A percentile compares a stretch with the other conserved stretches of the same genome.
Evolutionary conservation across 2,797 vertebrate genomes (phyloP).

Genomic region (Chrysocyon brachyurus): DNA sequence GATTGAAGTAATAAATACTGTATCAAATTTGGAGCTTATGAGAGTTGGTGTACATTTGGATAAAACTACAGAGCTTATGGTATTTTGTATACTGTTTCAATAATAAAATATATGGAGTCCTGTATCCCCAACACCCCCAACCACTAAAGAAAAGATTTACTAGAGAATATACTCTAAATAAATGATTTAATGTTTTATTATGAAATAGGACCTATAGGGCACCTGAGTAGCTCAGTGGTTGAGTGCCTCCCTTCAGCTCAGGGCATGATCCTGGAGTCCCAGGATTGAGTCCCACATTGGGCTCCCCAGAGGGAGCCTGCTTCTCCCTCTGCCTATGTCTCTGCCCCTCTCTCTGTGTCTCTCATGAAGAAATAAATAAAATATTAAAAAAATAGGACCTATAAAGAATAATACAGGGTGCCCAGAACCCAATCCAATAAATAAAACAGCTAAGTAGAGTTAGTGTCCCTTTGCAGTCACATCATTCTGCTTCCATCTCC

Average conservation of each 20-base stretch:
- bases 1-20: not conserved
- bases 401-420: not conserved
- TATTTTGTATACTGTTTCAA: not conserved
- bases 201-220: not conserved
- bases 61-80: not conserved
- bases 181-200: not conserved
- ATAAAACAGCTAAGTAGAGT: not conserved
- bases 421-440: not conserved
- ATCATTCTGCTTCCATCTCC: not conserved
- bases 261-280: too few species aligned
- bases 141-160: not conserved
- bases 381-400: not conserved
- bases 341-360: too few species aligned
- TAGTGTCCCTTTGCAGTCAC: not conserved
- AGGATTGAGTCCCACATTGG: too few species aligned
- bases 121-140: not conserved
- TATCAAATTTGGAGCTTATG: not conserved
- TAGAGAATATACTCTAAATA: not conserved
- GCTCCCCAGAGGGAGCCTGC: too few species aligned
- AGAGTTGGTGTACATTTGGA: not conserved
- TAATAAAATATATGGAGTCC: not conserved
- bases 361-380: too few species aligned
- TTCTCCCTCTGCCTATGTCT: too few species aligned
- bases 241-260: too few species aligned
- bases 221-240: too few species aligned